Evolutionary conservation across 2,888 invertebrate genomes (phyloP).

Genomic region (Oligia latruncula): DNA sequence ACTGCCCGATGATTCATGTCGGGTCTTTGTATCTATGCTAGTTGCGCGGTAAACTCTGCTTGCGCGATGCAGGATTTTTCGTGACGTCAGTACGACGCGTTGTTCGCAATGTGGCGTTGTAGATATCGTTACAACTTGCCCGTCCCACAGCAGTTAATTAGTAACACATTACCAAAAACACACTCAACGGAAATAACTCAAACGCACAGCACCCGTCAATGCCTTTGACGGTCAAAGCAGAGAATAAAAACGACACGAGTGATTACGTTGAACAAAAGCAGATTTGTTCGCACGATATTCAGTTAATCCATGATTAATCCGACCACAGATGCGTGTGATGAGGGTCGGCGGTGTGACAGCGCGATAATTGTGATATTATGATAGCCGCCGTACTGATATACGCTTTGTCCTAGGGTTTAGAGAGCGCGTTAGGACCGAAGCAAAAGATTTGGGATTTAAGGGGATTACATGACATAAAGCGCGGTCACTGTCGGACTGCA

Average conservation of each 20-base stretch:
- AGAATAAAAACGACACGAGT: slow-evolving; percentile 77
- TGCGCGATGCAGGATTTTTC: too few relatives aligned
- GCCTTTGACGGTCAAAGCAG: slow-evolving; percentile 55
- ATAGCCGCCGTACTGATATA: slow-evolving; percentile 67
- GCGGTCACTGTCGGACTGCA: too few relatives aligned
- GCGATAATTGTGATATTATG: slow-evolving; percentile 85
- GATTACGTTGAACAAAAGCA: slow-evolving; percentile 77
- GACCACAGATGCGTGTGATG: slow-evolving; percentile 83
- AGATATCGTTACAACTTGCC: too few relatives aligned
- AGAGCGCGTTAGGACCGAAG: slow-evolving; percentile 6
- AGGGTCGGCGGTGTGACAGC: slow-evolving; percentile 83
- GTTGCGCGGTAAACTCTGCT: too few relatives aligned
- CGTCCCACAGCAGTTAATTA: background rate
- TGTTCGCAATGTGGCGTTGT: too few relatives aligned
- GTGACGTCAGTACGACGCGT: too few relatives aligned
- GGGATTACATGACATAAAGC: too few relatives aligned
- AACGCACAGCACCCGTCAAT: slow-evolving; percentile 41
- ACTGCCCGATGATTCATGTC: too few relatives aligned
- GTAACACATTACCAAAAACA: background rate
- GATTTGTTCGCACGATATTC: slow-evolving; percentile 78
- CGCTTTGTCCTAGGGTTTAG: slow-evolving; percentile 51
- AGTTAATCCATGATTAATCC: slow-evolving; percentile 84
- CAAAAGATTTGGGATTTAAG: slow-evolving; percentile 37
- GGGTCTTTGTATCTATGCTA: too few relatives aligned
- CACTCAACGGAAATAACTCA: background rate